Evolutionary conservation across 2,113 vertebrate species (phyloP).

Genomic region (Cepphus grylle): DNA sequence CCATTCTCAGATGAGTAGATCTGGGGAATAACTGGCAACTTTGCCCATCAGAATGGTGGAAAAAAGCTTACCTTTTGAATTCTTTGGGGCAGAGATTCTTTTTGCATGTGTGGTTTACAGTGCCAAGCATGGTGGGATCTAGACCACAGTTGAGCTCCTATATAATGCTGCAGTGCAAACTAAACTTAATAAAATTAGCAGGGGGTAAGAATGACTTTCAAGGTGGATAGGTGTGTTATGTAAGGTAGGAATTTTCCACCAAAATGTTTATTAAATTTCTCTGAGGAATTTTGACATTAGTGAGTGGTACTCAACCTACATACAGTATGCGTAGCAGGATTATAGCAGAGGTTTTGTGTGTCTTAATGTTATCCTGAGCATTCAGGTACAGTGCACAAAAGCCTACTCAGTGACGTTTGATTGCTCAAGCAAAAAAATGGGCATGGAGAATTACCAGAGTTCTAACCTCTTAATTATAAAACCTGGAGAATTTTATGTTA

Average conservation of each 20-base stretch:
- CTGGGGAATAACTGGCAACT: neutral
- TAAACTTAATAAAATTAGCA: neutral
- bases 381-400: neutral
- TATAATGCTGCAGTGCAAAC: neutral
- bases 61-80: neutral
- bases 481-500: neutral
- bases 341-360: neutral
- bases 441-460: neutral
- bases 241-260: neutral
- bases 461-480: neutral
- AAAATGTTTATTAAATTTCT: neutral
- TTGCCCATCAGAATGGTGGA: neutral
- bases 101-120: neutral
- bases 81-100: neutral
- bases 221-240: neutral
- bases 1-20: neutral
- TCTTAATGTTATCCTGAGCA: neutral
- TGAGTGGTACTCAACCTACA: neutral
- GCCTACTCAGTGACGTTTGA: neutral
- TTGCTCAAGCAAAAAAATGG: neutral
- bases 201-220: neutral
- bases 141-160: neutral
- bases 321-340: neutral
- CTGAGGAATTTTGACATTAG: neutral
- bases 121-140: neutral